Base-by-base conservation (phyloP, 2,113 vertebrate species). In the Monopterus albus region DNA sequence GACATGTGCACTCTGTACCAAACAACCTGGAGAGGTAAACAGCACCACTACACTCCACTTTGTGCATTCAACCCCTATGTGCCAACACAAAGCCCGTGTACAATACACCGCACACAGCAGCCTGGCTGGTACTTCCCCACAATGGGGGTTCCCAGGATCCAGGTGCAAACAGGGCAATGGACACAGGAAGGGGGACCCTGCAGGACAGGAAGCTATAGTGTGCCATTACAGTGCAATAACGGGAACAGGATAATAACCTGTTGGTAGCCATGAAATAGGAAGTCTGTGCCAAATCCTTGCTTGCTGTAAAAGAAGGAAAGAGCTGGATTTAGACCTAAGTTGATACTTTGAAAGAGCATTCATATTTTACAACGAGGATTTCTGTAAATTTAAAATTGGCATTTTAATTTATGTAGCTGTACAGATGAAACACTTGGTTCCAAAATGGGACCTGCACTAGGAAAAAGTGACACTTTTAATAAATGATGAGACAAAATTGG, bases 241-340 rank as follows among this genome's bases (percentile, higher is more conserved):
- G 98, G 95, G 96, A 95, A 97, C 97, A 98, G 98, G 96, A 96
- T 99, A 99, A 98, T 96, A 97, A 99, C 98, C 98, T 99, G 98
- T 99, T 99, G 97, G 98, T 99, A 99, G 98, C 98, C 98, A 99
- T 99, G 96, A 99, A 99, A 99, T 99, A 99, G 94, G 98, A 99
- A 94, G 98, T 99, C 97, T 99, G 98, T 95, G 98, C 97, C 98
- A 99, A 98, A 94, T 99, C 98, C 97, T 98, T 99, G 97, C 98
- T 99, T 94, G 98, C 98, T 99, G 96, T 58, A 79, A 87, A 78
- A 79, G 64, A 74, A 81, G 25, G 20, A 67, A n/a, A 85, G 52
- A 59, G 35, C 11, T 10, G 5, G 2, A 18, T 50, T 87, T 81
- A 86, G 65, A 31, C 7, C 2, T 0, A 11, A 49, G 39, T 11